Conservation (phyloP, 1,140 invertebrate genomes). For the Drosophila azteca region DNA sequence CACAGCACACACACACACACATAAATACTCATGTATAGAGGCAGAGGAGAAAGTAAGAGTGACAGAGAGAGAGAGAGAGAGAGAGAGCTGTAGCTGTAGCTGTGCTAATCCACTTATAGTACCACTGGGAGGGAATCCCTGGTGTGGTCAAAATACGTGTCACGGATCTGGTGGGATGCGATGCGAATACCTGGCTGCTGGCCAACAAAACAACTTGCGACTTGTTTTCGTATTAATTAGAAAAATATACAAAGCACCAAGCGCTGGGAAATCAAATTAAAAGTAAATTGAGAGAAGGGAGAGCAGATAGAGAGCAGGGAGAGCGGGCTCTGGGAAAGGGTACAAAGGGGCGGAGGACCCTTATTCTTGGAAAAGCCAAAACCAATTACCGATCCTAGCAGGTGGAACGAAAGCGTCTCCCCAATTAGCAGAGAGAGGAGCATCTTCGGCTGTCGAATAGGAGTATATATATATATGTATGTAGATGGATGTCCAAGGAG, state of each 20-base stretch:
- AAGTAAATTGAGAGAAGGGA: constrained; percentile 53
- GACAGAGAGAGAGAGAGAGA: neutral
- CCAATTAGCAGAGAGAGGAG: constrained; percentile 26
- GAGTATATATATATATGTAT: no score
- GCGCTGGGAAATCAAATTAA: constrained; percentile 64
- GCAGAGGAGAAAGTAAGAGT: neutral
- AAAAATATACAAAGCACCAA: constrained; percentile 58
- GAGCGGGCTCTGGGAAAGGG: constrained; percentile 10
- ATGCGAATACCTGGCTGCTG: constrained; percentile 45
- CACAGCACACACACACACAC: constrained; percentile 3
- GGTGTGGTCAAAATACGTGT: neutral
- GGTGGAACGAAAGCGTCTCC: constrained; percentile 10
- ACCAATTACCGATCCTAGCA: constrained; percentile 44
- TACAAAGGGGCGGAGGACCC: neutral
- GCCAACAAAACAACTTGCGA: constrained; percentile 41
- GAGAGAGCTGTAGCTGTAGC: neutral
- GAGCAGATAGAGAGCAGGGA: constrained; percentile 14
- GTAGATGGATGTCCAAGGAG: neutral
- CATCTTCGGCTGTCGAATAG: neutral
- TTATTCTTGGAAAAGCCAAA: constrained; percentile 38
- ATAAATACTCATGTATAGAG: no score
- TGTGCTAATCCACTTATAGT: constrained; percentile 37
- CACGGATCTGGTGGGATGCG: neutral
- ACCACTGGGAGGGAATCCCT: constrained; percentile 24
- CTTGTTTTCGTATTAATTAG: constrained; percentile 71